phyloP scores from a whole-genome alignment of 2,797 vertebrate genomes.

The Acanthis flammea region DNA sequence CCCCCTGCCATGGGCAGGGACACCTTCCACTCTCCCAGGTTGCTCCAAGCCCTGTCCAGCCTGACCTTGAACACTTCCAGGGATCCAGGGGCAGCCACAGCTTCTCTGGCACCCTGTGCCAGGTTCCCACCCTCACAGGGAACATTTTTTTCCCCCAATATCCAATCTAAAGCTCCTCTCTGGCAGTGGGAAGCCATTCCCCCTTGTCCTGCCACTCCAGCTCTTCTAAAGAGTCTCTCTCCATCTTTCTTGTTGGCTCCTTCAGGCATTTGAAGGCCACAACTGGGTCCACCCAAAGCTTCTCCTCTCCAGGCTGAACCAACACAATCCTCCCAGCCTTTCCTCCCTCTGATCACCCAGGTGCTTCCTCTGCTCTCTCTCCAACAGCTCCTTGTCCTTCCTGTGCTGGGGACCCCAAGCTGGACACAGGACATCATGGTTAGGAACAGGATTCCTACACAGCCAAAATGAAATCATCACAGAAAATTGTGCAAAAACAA shows the following conservation, averaged over 20 bases:
- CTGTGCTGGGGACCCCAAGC: neutral
- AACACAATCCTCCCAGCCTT: neutral
- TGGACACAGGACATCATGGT: neutral
- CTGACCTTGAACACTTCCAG: neutral
- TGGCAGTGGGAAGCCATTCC: neutral
- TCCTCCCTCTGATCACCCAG: neutral
- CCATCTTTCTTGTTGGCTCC: neutral
- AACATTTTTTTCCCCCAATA: neutral
- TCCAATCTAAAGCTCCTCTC: neutral
- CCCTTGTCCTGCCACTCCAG: neutral
- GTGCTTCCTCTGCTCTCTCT: neutral
- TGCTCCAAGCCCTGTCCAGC: rapidly evolving
- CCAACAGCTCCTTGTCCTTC: neutral
- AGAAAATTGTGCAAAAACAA: neutral
- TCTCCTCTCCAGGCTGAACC: neutral
- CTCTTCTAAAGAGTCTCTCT: neutral
- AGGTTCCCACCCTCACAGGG: neutral
- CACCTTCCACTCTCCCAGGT: rapidly evolving
- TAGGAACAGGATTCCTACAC: neutral
- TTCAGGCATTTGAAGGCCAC: neutral
- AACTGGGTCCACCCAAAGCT: rapidly evolving
- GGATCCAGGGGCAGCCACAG: neutral
- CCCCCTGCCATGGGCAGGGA: neutral
- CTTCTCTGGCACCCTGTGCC: neutral
- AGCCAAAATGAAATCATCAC: neutral